Evolutionary conservation across 2,113 vertebrate genomes (phyloP), one percentile per base, ranked within the genome.

Genomic region (Seriola dumerili): DNA sequence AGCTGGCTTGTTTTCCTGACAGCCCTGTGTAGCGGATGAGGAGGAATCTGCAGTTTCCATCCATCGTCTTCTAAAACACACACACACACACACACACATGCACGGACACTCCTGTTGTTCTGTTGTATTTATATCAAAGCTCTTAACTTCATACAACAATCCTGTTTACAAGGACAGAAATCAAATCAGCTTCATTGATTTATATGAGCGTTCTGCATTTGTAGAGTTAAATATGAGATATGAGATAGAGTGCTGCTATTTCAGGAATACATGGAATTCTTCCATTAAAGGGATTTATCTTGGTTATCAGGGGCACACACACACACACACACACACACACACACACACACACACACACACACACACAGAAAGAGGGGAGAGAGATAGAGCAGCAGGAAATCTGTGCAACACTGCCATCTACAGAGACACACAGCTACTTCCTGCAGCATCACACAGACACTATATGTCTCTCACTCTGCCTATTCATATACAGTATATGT

Each of bases 371-470:
- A 2, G 29, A 29, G 2, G 29, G 2, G 11, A 36, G 8, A 54
- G 29, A 78, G 1, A 42, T n/a, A 36, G 9, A 61, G 32, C 55
- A 59, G 70, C 68, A 75, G 42, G 50, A 86, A 77, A 79, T 81
- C 55, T 76, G 88, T 81, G 78, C 85, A 73, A 75, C 88, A 92
- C 90, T 92, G 93, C 92, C 92, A 87, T 81, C 91, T 93, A 89
- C 82, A 87, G 91, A 92, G 70, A 68, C 58, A 62, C 46, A 50
- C 32, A 36, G 69, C 72, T 23, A 72, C 38, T 71, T 64, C 38
- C 77, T 79, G 46, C 54, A 72, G 69, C 72, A 67, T 76, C 69
- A 84, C 25, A 54, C 3, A n/a, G 61, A 44, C 70, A 64, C 8
- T 21, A 13, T 69, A 21, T 11, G 2, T 36, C 65, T 54, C 52